Base-by-base conservation (phyloP, 1,140 invertebrate genomes). In the Drosophila sturtevanti region DNA sequence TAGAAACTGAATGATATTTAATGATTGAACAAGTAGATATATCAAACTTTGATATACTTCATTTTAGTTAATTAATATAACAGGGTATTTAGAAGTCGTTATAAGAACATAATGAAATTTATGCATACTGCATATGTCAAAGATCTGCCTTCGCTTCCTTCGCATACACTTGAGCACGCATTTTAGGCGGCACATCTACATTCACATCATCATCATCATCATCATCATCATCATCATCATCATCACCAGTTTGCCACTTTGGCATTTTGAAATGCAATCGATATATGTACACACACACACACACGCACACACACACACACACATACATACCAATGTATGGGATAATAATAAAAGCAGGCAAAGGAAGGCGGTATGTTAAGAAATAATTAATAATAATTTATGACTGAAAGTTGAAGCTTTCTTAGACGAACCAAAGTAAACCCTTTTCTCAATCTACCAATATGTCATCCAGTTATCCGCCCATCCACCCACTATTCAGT, bases 211-310 rank as follows among this genome's bases (percentile, higher is more conserved):
- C 73, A 72, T 69, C 70, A 14, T n/a, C n/a, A n/a, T 48, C 41
- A 14, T 48, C 41, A 16, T 21, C 41, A 48, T 77, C 73, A 68
- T 69, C 70, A 18, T 31, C 27, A 31, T 31, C 27, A 7, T 51
- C 44, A 16, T 51, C 44, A 51, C 35, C 54, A 56, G 54, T 56
- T 56, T 78, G 75, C 75, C 75, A 78, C 75, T 78, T 78, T 72
- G 72, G 67, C 72, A 63, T 72, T 52, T 67, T 58, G 65, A 71
- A 75, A 78, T 66, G 75, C 67, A 78, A 75, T 78, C 75, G 75
- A 78, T 78, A 78, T 78, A 60, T 78, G 59, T 64, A 66, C 9
- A 18, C 41, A 44, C 71, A 73, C 72, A 73, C 62, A 65, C 35
- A 64, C 24, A 71, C 22, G 24, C 51, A 69, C 10, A 37, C 7